These are phyloP conservation scores for Cichladusa arquata DNA, from an alignment of 2,113 vertebrate genomes.

Conservation along the genomic window DNA sequence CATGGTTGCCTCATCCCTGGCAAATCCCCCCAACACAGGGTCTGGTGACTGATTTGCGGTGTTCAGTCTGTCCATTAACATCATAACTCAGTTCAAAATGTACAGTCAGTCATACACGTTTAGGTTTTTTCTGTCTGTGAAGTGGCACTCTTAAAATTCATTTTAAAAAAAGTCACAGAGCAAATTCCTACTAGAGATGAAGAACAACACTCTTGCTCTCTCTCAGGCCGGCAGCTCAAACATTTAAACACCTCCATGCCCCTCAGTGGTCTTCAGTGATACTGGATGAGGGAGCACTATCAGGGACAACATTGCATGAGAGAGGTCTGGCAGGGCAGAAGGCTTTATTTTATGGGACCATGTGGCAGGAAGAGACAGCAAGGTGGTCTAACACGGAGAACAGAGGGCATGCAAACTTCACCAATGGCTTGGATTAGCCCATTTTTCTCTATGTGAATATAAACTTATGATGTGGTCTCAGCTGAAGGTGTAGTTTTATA, in stretches of 20 bases:
- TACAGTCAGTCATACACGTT: no score
- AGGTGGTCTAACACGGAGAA: neutral
- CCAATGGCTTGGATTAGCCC: neutral
- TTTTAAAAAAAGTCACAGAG: neutral
- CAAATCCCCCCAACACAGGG: neutral
- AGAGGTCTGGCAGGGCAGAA: neutral
- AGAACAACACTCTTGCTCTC: neutral
- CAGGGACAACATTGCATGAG: accelerated
- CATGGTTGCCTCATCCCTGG: neutral
- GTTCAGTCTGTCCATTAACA: neutral
- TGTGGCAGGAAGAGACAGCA: neutral
- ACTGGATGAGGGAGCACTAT: neutral
- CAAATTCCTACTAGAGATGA: neutral
- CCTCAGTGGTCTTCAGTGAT: neutral
- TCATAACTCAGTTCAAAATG: neutral
- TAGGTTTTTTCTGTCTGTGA: accelerated
- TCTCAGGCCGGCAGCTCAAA: neutral
- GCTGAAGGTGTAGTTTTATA: neutral
- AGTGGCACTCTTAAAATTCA: neutral
- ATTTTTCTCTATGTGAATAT: neutral
- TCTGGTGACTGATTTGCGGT: neutral
- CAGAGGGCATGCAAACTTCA: neutral
- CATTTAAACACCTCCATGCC: accelerated
- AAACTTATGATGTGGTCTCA: neutral
- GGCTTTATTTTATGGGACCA: neutral